Evolutionary conservation across 2,888 invertebrate genomes (phyloP).

Genomic region (Temnothorax rugatulus): DNA sequence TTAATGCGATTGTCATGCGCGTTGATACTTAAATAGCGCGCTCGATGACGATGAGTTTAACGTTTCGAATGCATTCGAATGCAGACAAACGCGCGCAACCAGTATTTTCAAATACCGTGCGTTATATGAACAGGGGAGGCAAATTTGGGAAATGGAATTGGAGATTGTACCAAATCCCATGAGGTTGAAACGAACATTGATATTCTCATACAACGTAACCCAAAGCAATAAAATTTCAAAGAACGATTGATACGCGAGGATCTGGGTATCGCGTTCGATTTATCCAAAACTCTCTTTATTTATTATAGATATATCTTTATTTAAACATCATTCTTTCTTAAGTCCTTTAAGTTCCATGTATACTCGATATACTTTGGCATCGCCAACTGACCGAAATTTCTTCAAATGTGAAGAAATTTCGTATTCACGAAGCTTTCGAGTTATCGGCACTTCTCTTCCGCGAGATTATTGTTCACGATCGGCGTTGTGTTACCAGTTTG

Average conservation of each 20-base stretch:
- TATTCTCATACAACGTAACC: neutral
- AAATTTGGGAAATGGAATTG: neutral
- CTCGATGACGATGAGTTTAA: constrained; percentile 25
- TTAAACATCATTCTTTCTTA: neutral
- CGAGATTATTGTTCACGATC: neutral
- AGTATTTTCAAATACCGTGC: neutral
- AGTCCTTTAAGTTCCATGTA: neutral
- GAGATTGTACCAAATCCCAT: neutral
- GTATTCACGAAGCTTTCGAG: neutral
- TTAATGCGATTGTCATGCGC: constrained; percentile 23
- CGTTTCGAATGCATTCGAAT: neutral
- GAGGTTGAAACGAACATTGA: neutral
- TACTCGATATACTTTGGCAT: neutral
- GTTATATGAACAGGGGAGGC: neutral
- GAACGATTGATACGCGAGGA: neutral
- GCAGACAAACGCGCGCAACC: neutral
- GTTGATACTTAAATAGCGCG: constrained; percentile 2
- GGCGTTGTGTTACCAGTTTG: constrained; percentile 37
- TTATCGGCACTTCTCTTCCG: neutral
- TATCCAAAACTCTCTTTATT: neutral
- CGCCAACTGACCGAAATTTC: neutral
- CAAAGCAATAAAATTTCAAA: neutral
- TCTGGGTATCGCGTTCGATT: neutral
- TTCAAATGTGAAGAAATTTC: neutral
- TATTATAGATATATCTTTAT: neutral